Base-by-base conservation (phyloP, 2,888 invertebrate species). In the Noctuana brunneofusca region DNA sequence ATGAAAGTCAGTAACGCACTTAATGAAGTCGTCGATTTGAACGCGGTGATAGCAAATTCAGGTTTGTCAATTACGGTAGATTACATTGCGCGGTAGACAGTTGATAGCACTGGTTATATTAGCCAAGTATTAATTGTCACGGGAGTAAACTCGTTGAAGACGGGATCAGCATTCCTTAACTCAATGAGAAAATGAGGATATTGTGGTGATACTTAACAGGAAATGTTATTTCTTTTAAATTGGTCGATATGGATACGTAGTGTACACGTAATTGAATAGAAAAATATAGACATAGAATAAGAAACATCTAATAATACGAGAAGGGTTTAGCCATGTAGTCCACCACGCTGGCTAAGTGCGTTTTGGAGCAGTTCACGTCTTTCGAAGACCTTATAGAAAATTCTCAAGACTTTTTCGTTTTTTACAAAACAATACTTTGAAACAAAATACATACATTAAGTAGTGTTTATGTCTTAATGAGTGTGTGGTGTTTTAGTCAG, bases 61-160 rank as follows among this genome's bases (percentile, higher is more conserved):
- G 53, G 53, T 35, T 54, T 60, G 43, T 60, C 35, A 54, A 60
- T 53, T 43, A 53, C 49, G 22, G 55, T 16, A 54, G 41, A 55
- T 43, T 53, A 53, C 43, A 52, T 52, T 59, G 52, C 43, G 52
- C 16, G 59, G 52, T 54, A 35, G 53, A 54, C 46, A 54, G 59
- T 46, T 35, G 53, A 53, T 59, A 59, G 35, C n/a, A 54, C 59
- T 60, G 53, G 59, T 54, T 60, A 46, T 54, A 60, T 60, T 46
- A 60, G 60, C 53, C 24, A 54, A 35, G 46, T 46, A 35, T 48
- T 53, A 60, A 60, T 46, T 54, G 60, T 60, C 35, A 58, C 11
- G 41, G 41, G 41, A 52, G 18, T 27, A 18, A 38, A 32, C 46
- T 20, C 20, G 41, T 54, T 41, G 12, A 46, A 24, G 41, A 41